Evolutionary conservation across 2,888 invertebrate genomes (phyloP), one percentile per base, ranked within the genome.

Genomic region (Aspidiotus destructor): DNA sequence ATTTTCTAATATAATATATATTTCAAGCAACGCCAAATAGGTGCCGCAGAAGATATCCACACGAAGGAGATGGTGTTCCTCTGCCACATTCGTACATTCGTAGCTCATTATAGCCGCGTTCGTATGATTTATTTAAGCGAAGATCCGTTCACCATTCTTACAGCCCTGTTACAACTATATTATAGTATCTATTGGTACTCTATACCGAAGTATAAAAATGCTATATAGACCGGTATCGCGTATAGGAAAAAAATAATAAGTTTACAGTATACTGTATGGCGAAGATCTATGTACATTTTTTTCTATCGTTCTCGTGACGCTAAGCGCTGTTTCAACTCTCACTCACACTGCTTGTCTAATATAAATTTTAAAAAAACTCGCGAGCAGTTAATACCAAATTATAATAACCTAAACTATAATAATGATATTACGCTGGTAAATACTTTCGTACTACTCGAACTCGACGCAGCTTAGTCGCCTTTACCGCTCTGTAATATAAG

Each of bases 1-100:
- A 65, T 65, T 65, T 65, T 57, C 65, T 65, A 65, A 65, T 65
- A 65, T 65, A 65, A 65, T 65, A 65, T 64, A 64, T 65, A 57
- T 57, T 57, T 55, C 54, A 41, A 17, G n/a, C 53, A 55, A 28
- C 17, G 58, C 57, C 57, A 57, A 57, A 65, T 65, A 65, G 28
- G 48, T n/a, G 61, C 61, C 44, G 52, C 58, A 57, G 57, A 10
- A 55, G 57, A 54, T 55, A 55, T 57, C 28, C 28, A 28, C 28
- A 28, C 28, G 28, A 5, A 28, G 28, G 28, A 28, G 28, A 28
- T 28, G 28, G 28, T 28, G 28, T 28, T 28, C 28, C 28, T 28
- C 28, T 28, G 28, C 28, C 28, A 28, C 28, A 28, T 28, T 28
- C 28, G 28, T 28, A 28, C 28, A 28, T 28, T 28, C 28, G 28